phyloP scores from a whole-genome alignment of 2,797 vertebrate species.

The Rhinogobio ventralis region DNA sequence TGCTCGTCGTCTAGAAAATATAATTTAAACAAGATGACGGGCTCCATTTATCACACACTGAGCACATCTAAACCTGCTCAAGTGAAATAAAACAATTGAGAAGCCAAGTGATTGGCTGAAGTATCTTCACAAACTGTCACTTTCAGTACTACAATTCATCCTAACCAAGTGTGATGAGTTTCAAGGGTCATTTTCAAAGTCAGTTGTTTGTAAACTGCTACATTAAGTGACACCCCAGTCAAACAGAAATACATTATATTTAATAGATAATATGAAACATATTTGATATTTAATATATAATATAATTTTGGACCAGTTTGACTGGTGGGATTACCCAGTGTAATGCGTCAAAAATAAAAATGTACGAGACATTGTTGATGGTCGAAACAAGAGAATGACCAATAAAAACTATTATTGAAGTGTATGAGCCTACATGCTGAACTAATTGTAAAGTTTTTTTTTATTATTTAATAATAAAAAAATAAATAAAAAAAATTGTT shows the following conservation, averaged over 20 bases:
- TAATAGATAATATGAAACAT: background rate
- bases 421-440: background rate
- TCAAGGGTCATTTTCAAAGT: background rate
- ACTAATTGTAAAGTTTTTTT: background rate
- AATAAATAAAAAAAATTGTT: background rate
- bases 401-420: background rate
- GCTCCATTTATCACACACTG: constrained; percentile 38
- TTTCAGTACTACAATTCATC: background rate
- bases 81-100: constrained; percentile 1
- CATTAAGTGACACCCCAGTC: background rate
- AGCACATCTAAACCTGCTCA: constrained; percentile 15
- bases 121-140: background rate
- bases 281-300: background rate
- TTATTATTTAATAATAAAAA: no score
- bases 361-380: background rate
- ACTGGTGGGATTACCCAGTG: background rate
- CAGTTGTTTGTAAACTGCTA: background rate
- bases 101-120: constrained; percentile 6
- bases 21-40: constrained; percentile 41
- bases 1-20: constrained; percentile 37
- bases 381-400: background rate
- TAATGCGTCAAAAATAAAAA: background rate
- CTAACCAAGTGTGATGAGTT: background rate
- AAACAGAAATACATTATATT: background rate
- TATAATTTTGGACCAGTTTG: background rate